These are phyloP conservation scores for Hylomyscus alleni DNA, from an alignment of 2,797 vertebrate genomes.

Conservation along the genomic window DNA sequence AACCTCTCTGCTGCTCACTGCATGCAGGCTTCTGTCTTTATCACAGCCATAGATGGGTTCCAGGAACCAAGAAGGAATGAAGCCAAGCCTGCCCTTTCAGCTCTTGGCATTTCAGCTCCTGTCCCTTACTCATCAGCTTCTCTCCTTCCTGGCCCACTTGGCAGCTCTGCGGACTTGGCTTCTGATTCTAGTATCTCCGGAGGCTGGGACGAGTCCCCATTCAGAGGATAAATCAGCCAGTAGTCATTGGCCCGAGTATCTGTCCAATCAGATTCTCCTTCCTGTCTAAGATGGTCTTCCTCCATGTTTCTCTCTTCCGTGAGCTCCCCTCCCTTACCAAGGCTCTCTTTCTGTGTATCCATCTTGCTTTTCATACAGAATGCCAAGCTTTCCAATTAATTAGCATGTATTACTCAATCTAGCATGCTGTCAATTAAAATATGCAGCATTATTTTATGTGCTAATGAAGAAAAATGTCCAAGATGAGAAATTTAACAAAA, in stretches of 20 bases:
- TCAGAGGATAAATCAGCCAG: not conserved
- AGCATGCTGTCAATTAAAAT: not conserved
- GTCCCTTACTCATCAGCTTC: not conserved
- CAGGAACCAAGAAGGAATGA: not conserved
- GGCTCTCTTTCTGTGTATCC: not conserved
- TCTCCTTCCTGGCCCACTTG: conserved; percentile 50
- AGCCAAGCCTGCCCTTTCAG: not conserved
- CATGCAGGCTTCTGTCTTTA: not conserved
- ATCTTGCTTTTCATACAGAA: not conserved
- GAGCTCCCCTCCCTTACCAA: not conserved
- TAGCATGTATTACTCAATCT: not conserved
- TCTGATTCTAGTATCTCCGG: not conserved
- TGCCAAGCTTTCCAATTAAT: not conserved
- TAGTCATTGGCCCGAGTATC: not conserved
- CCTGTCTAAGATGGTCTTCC: not conserved
- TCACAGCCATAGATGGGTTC: not conserved
- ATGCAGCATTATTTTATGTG: not conserved
- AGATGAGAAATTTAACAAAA: not conserved
- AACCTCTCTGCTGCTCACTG: not conserved
- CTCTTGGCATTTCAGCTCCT: not conserved
- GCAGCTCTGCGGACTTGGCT: not conserved
- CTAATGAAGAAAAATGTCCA: conserved; percentile 1
- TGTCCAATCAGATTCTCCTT: not conserved
- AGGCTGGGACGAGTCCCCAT: not conserved
- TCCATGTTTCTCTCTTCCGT: not conserved